These are phyloP conservation scores for Eidolon dupreanum DNA, from an alignment of 2,797 vertebrate genomes.

Conservation along the genomic window DNA sequence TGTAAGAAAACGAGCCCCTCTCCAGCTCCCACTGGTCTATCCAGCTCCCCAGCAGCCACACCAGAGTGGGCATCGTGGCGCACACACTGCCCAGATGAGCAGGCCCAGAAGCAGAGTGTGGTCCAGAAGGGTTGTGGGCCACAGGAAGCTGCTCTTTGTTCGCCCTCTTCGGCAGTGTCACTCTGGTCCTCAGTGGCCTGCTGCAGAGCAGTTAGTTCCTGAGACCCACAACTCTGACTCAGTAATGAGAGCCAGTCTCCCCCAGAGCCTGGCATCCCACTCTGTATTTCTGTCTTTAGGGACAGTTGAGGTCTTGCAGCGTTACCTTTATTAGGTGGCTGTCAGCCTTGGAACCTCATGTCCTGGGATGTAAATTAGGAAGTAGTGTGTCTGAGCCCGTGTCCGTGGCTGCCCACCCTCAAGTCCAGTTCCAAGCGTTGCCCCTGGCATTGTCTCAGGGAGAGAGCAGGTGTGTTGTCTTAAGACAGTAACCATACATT, in stretches of 20 bases:
- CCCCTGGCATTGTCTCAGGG: constrained; percentile 12
- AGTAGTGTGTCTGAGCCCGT: background rate
- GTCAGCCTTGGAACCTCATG: background rate
- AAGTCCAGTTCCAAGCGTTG: background rate
- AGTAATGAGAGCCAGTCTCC: background rate
- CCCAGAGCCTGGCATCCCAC: fast-evolving
- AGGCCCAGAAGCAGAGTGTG: background rate
- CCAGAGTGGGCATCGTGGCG: background rate
- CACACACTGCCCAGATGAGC: fast-evolving
- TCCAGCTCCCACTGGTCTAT: too few relatives aligned
- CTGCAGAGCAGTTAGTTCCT: background rate
- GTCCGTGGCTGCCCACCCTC: background rate
- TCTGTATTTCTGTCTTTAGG: background rate
- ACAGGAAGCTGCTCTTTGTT: background rate
- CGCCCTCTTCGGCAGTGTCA: fast-evolving
- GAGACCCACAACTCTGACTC: background rate
- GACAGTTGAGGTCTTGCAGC: background rate
- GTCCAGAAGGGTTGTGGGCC: background rate
- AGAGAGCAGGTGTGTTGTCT: constrained; percentile 21
- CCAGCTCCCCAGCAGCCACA: background rate
- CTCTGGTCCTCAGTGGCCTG: background rate
- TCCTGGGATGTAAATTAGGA: background rate
- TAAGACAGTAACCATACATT: background rate
- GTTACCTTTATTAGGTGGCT: background rate
- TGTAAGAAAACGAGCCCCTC: background rate